Conservation (phyloP, 2,888 invertebrate genomes). For the Achlya flavicornis region DNA sequence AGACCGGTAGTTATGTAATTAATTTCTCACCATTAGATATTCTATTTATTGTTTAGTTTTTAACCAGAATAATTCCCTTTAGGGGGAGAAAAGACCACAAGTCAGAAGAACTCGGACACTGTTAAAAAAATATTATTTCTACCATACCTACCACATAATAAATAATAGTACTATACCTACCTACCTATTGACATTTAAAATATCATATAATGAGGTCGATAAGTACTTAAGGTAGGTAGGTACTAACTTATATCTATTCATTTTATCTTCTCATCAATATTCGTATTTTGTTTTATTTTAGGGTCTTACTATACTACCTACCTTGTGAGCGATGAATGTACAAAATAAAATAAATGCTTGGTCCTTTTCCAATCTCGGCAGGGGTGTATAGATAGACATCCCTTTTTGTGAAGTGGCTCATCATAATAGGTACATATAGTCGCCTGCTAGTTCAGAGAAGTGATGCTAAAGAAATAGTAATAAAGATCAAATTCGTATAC, state of each 20-base stretch:
- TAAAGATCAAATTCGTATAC: constrained; percentile 63
- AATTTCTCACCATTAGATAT: constrained; percentile 1
- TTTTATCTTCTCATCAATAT: background rate
- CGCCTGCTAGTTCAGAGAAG: constrained; percentile 32
- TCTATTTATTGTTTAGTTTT: too few species aligned
- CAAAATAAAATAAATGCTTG: constrained; percentile 38
- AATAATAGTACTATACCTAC: too few species aligned
- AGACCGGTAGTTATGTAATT: constrained; percentile 18
- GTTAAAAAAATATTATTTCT: too few species aligned
- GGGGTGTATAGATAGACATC: constrained; percentile 62
- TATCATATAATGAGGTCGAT: background rate
- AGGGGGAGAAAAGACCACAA: too few species aligned
- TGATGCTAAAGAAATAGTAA: constrained; percentile 32
- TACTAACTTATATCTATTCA: background rate
- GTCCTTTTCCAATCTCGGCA: constrained; percentile 72
- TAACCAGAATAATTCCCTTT: too few species aligned
- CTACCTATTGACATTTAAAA: too few species aligned
- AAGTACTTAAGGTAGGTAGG: too few species aligned
- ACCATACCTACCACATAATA: too few species aligned
- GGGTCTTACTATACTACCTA: background rate
- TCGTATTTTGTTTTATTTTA: too few species aligned
- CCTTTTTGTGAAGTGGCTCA: constrained; percentile 27
- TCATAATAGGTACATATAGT: too few species aligned
- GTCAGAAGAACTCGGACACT: too few species aligned
- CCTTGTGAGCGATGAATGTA: background rate